Conservation (phyloP, 1,140 invertebrate species). For the Drosophila micromelanica region DNA sequence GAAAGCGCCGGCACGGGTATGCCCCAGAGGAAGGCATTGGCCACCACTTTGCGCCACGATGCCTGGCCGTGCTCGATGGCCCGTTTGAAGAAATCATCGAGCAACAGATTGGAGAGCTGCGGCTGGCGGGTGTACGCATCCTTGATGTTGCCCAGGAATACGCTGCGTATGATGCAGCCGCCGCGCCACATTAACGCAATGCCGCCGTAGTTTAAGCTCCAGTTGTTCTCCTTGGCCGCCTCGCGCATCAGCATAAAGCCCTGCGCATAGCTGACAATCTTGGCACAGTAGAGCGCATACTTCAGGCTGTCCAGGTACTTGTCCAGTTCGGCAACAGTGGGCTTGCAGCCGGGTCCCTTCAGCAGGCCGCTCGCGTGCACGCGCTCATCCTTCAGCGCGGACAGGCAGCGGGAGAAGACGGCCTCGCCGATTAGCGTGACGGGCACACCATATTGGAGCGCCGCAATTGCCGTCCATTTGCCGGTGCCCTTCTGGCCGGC, state of each 20-base stretch:
- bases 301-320: slow-evolving; percentile 91
- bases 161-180: slow-evolving; percentile 96
- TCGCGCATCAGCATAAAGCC: slow-evolving; percentile 99
- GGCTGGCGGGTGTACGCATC: slow-evolving; percentile 97
- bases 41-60: slow-evolving; percentile 89
- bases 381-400: slow-evolving; percentile 94
- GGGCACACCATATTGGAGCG: slow-evolving; percentile 97
- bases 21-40: slow-evolving; percentile 89
- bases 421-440: slow-evolving; percentile 99
- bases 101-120: slow-evolving; percentile 93
- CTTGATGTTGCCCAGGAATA: slow-evolving; percentile 99
- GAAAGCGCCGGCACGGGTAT: slow-evolving; percentile 97
- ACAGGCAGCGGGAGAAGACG: slow-evolving; percentile 98
- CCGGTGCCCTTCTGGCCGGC: slow-evolving; percentile 99
- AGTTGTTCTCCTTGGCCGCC: slow-evolving; percentile 95
- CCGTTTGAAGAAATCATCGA: slow-evolving; percentile 97
- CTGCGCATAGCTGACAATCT: slow-evolving; percentile 99
- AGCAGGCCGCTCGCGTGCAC: slow-evolving; percentile 92
- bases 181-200: slow-evolving; percentile 99
- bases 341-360: slow-evolving; percentile 87
- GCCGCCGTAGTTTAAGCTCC: slow-evolving; percentile 98
- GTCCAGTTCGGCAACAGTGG: slow-evolving; percentile 89
- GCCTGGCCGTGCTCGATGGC: slow-evolving; percentile 92
- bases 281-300: slow-evolving; percentile 97
- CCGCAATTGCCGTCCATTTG: slow-evolving; percentile 99